Conservation (phyloP, 2,888 invertebrate genomes). For the Nephrotoma guestfalica region DNA sequence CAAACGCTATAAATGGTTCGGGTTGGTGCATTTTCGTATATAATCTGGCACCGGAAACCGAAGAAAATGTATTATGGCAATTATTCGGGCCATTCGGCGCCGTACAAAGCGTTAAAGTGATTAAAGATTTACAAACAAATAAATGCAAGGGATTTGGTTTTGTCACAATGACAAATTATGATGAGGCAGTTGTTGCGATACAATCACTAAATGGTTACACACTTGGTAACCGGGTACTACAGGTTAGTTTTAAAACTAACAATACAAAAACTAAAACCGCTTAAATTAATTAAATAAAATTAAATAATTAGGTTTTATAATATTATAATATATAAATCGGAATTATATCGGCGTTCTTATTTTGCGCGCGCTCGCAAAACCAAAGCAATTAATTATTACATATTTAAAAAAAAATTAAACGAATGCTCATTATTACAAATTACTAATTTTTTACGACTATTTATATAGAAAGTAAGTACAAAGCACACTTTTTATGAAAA, state of each 20-base stretch:
- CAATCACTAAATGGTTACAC: conserved; percentile 86
- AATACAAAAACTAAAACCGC: conserved; percentile 48
- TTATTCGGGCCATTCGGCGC: conserved; percentile 89
- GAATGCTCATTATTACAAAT: background rate
- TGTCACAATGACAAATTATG: conserved; percentile 91
- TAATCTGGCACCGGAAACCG: conserved; percentile 84
- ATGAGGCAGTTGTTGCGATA: conserved; percentile 83
- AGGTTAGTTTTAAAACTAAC: conserved; percentile 85
- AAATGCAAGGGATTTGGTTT: conserved; percentile 93
- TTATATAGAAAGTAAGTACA: background rate
- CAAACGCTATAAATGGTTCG: conserved; percentile 64
- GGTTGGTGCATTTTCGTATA: conserved; percentile 72
- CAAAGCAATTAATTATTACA: background rate
- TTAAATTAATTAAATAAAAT: conserved; percentile 10
- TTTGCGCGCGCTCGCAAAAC: background rate
- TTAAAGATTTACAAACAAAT: conserved; percentile 80
- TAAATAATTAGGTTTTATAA: background rate
- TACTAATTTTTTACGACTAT: background rate
- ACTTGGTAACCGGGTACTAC: conserved; percentile 77
- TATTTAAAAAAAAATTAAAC: background rate
- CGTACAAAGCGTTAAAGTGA: conserved; percentile 85
- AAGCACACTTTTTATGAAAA: background rate
- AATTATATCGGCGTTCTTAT: background rate
- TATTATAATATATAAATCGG: background rate
- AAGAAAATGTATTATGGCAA: conserved; percentile 87